Evolutionary conservation across 2,888 invertebrate genomes (phyloP).

Genomic region (Biston stratarius): DNA sequence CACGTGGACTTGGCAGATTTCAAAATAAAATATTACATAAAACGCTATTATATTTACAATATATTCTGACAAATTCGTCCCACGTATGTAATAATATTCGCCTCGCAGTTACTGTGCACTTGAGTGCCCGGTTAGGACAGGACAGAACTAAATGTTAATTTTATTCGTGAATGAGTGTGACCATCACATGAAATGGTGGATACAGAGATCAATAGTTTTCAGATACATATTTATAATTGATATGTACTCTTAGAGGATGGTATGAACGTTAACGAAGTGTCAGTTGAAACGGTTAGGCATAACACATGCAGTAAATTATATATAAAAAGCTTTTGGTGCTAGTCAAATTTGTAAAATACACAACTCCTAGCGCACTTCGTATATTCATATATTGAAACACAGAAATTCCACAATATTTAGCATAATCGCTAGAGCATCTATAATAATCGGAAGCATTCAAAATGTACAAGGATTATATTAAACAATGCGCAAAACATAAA

Average conservation of each 20-base stretch:
- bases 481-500: slow-evolving; percentile 21
- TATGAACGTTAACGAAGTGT: slow-evolving; percentile 48
- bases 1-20: slow-evolving; percentile 82
- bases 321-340: slow-evolving; percentile 29
- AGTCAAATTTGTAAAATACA: slow-evolving; percentile 27
- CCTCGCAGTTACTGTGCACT: slow-evolving; percentile 76
- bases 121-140: slow-evolving; percentile 10
- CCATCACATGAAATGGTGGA: slow-evolving; percentile 59
- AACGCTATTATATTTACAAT: slow-evolving; percentile 82
- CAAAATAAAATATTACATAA: slow-evolving; percentile 81
- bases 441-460: slow-evolving; percentile 14
- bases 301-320: slow-evolving; percentile 30
- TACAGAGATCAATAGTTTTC: slow-evolving; percentile 70
- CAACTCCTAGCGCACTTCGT: slow-evolving; percentile 1
- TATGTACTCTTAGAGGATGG: slow-evolving; percentile 72
- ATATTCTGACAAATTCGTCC: slow-evolving; percentile 76
- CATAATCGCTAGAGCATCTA: slow-evolving; percentile 7
- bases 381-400: not conserved
- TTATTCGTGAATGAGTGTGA: slow-evolving; percentile 49
- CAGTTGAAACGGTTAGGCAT: slow-evolving; percentile 46
- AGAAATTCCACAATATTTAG: slow-evolving; percentile 9
- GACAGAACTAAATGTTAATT: slow-evolving; percentile 4
- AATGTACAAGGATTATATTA: slow-evolving; percentile 22
- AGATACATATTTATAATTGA: slow-evolving; percentile 70
- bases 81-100: slow-evolving; percentile 76